Evolutionary conservation across 2,797 vertebrate species (phyloP), one percentile per base, ranked within the genome.

Genomic region (Tragopan temminckii): DNA sequence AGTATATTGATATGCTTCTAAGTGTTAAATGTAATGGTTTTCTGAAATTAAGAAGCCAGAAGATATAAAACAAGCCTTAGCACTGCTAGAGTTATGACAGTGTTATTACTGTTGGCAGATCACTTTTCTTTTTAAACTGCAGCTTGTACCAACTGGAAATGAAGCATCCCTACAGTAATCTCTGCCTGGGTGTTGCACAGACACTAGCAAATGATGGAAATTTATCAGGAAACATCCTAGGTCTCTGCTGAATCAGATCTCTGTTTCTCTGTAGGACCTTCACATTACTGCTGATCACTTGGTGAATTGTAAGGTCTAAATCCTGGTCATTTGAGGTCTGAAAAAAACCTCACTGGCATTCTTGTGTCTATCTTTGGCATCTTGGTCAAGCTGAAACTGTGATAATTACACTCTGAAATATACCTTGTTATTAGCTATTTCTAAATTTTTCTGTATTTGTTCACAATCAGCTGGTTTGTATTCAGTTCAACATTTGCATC

Each of bases 71-170:
- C 13, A 61, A 58, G 42, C 24, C 9, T 71, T n/a, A 66, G 14
- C 50, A 75, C 66, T 80, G 45, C n/a, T 82, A 92, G 84, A 91
- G 90, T 93, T 89, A 90, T 94, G 95, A 85, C 85, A 87, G 31
- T 58, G 64, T 80, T 93, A 82, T 89, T 88, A 62, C 66, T 58
- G 53, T 46, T 94, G 92, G 69, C 76, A 93, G 89, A 80, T 46
- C 57, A 80, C 89, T 74, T 89, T 94, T 90, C 85, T 89, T 94
- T 72, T 77, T 77, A 89, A 95, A 75, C 76, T 61, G 64, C 61
- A 89, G 29, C 42, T 46, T 16, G 31, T 75, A 69, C 62, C 66
- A 88, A 85, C 48, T 35, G 58, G 16, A 94, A 69, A 45, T 80
- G 84, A 93, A 93, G 42, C 81, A 83, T 71, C 68, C 50, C 85